Percentiles rank a stretch among this genome's conserved stretches.
These are phyloP conservation scores for Andrena cerasifolii DNA, from an alignment of 1,140 invertebrate species.

Conservation along the genomic window DNA sequence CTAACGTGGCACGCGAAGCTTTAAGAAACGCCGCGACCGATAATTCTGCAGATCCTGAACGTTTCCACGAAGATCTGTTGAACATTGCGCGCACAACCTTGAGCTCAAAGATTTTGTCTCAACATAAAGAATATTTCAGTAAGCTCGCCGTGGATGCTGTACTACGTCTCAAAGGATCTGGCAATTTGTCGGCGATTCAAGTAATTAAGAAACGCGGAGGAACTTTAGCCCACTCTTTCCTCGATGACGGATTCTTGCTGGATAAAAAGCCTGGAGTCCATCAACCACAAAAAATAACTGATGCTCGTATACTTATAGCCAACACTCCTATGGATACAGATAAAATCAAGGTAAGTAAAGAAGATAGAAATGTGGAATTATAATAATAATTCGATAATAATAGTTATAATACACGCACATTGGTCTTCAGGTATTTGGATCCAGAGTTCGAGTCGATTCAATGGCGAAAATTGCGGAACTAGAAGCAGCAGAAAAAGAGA, in stretches of 20 bases:
- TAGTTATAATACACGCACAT: conserved; percentile 58
- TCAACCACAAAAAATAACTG: conserved; percentile 89
- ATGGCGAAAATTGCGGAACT: conserved; percentile 99
- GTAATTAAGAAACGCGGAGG: conserved; percentile 98
- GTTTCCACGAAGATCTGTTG: conserved; percentile 94
- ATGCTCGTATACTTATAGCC: conserved; percentile 98
- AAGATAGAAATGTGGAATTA: conserved; percentile 48
- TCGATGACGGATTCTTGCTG: conserved; percentile 98
- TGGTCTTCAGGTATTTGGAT: conserved; percentile 91
- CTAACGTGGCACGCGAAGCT: conserved; percentile 91
- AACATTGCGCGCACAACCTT: conserved; percentile 99
- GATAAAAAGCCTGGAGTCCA: conserved; percentile 97
- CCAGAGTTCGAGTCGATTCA: conserved; percentile 98
- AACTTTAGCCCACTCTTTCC: conserved; percentile 95
- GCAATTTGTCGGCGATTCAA: conserved; percentile 97
- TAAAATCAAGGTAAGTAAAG: conserved; percentile 93
- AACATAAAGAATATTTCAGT: conserved; percentile 98
- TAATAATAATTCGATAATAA: background rate
- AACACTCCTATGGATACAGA: conserved; percentile 99
- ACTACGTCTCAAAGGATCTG: conserved; percentile 96
- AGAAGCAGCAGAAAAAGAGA: conserved; percentile 99
- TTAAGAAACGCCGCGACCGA: conserved; percentile 90
- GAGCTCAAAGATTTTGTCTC: conserved; percentile 98
- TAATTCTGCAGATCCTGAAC: conserved; percentile 90
- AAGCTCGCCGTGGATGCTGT: conserved; percentile 98